These are phyloP conservation scores for Eristalis intricaria DNA, from an alignment of 2,888 invertebrate species.

Conservation along the genomic window DNA sequence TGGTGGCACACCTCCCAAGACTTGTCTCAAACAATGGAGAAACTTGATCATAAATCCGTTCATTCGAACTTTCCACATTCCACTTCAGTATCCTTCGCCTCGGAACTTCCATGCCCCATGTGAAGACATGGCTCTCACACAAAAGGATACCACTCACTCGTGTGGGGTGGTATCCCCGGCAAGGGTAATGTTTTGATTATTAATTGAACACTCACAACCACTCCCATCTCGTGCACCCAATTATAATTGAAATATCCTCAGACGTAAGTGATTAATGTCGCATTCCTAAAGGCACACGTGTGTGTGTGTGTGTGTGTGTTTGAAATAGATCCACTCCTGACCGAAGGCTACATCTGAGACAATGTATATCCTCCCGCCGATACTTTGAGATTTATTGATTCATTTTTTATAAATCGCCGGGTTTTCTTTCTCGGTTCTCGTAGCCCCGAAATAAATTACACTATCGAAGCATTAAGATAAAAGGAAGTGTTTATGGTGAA, in stretches of 20 bases:
- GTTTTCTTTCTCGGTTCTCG: conserved; percentile 71
- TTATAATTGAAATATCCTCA: conserved; percentile 65
- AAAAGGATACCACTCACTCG: conserved; percentile 3
- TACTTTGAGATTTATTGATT: conserved; percentile 72
- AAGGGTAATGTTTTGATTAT: conserved; percentile 37
- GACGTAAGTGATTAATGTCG: conserved; percentile 53
- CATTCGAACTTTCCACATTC: neutral
- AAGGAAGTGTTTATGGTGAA: conserved; percentile 66
- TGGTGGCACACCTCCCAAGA: neutral
- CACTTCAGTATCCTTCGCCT: neutral
- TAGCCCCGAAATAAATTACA: conserved; percentile 58
- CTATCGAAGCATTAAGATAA: conserved; percentile 67
- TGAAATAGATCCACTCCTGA: conserved; percentile 32
- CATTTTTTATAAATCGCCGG: conserved; percentile 73
- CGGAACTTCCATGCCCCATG: conserved; percentile 1
- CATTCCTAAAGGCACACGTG: conserved; percentile 31
- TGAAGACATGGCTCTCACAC: neutral
- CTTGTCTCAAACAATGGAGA: neutral
- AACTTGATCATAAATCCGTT: neutral
- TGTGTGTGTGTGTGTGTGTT: conserved; percentile 1
- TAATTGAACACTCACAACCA: conserved; percentile 25
- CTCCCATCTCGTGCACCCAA: conserved; percentile 29
- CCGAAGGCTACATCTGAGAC: conserved; percentile 53
- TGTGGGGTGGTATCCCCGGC: conserved; percentile 1
- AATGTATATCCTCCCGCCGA: neutral